Percentiles rank a stretch among this genome's conserved stretches.
phyloP scores from a whole-genome alignment of 2,888 invertebrate genomes.

The Abrostola triplasia region DNA sequence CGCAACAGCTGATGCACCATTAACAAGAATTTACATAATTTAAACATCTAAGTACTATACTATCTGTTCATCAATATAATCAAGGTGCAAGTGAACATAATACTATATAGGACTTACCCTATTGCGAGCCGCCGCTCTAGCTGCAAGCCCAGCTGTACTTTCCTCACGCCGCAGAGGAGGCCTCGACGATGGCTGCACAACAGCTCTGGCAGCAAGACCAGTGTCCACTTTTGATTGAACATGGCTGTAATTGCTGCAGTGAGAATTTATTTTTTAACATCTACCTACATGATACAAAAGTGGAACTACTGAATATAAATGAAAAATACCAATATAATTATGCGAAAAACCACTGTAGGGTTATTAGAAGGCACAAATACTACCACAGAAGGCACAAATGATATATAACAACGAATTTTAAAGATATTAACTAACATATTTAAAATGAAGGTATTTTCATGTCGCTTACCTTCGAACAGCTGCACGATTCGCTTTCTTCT shows the following conservation, averaged over 20 bases:
- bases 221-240: slow-evolving; percentile 84
- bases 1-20: too few species aligned
- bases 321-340: too few species aligned
- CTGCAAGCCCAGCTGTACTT: slow-evolving; percentile 78
- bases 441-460: slow-evolving; percentile 12
- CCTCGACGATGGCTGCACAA: slow-evolving; percentile 68
- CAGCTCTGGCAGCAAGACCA: slow-evolving; percentile 68
- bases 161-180: slow-evolving; percentile 81
- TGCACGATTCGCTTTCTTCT: slow-evolving; percentile 76
- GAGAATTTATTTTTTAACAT: slow-evolving; percentile 12
- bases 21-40: too few species aligned
- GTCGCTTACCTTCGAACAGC: slow-evolving; percentile 66
- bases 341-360: too few species aligned
- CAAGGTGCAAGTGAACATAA: too few species aligned
- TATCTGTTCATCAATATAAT: too few species aligned
- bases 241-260: slow-evolving; percentile 80
- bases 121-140: slow-evolving; percentile 70
- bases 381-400: neutral
- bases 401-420: slow-evolving; percentile 3
- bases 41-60: too few species aligned
- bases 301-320: too few species aligned
- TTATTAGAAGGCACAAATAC: neutral
- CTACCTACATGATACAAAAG: slow-evolving; percentile 39
- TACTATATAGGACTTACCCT: slow-evolving; percentile 61
- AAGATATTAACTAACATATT: slow-evolving; percentile 17